phyloP scores from a whole-genome alignment of 2,797 vertebrate species.

The Antennarius maculatus region DNA sequence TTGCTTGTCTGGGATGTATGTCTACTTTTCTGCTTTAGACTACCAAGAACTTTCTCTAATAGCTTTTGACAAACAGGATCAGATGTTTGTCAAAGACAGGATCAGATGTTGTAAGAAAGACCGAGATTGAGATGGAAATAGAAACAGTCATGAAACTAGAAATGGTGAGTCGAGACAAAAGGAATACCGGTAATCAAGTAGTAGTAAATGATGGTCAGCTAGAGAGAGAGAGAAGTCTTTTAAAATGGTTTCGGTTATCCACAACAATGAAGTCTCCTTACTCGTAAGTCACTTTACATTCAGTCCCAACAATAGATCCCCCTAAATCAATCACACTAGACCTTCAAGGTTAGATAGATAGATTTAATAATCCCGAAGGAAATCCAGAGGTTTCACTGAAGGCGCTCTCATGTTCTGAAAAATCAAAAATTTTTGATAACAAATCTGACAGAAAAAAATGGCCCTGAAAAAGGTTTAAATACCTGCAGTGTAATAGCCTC shows the following conservation, averaged over 20 bases:
- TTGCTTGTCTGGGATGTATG: conserved; percentile 29
- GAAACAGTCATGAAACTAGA: conserved; percentile 16
- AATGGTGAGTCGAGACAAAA: conserved; percentile 12
- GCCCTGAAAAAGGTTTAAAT: not conserved
- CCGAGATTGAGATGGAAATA: not conserved
- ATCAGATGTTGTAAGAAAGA: not conserved
- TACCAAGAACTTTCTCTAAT: too few species aligned
- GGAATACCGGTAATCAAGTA: conserved; percentile 8
- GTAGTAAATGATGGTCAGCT: not conserved
- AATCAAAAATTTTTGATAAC: not conserved
- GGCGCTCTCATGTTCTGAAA: not conserved
- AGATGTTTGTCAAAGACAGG: too few species aligned
- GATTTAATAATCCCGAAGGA: too few species aligned
- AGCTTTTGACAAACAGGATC: too few species aligned
- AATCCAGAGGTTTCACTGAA: not conserved
- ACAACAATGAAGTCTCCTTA: not conserved
- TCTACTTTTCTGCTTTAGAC: not conserved
- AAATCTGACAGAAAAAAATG: not conserved
- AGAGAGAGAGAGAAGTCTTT: conserved; percentile 4
- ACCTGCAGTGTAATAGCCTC: not conserved
- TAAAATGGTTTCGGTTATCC: conserved; percentile 3
- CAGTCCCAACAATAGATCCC: too few species aligned
- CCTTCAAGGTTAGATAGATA: not conserved
- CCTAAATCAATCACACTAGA: too few species aligned
- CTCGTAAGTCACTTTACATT: conserved; percentile 1